Evolutionary conservation across 2,113 vertebrate species (phyloP).

Genomic region (Tachysurus vachellii): DNA sequence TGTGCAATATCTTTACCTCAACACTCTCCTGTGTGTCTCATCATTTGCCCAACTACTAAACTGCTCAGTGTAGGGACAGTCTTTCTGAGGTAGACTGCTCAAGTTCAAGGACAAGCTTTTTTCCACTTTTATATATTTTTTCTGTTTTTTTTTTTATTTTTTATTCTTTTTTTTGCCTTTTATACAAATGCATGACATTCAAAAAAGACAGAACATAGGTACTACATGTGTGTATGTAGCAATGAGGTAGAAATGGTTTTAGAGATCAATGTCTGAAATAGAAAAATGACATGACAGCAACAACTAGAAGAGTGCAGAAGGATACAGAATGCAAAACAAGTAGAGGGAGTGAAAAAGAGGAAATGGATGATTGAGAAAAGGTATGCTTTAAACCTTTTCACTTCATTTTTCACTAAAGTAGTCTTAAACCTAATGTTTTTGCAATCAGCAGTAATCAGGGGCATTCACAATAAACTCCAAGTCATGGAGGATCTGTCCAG

Average conservation of each 20-base stretch:
- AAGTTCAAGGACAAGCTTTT: slow-evolving; percentile 87
- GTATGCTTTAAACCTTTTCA: slow-evolving; percentile 79
- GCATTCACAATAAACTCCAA: neutral
- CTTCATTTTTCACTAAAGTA: neutral
- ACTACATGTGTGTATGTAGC: slow-evolving; percentile 99
- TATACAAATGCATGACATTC: slow-evolving; percentile 96
- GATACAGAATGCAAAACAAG: slow-evolving; percentile 58
- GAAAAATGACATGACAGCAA: slow-evolving; percentile 70
- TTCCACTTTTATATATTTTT: slow-evolving; percentile 41
- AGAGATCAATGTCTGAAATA: slow-evolving; percentile 86
- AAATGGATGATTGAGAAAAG: slow-evolving; percentile 68
- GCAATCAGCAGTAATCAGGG: slow-evolving; percentile 11
- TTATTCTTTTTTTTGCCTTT: slow-evolving; percentile 71
- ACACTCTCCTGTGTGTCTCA: slow-evolving; percentile 79
- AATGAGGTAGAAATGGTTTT: slow-evolving; percentile 99
- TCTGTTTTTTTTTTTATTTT: slow-evolving; percentile 41
- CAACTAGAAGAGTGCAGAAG: slow-evolving; percentile 57
- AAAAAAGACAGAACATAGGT: slow-evolving; percentile 96
- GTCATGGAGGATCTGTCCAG: neutral
- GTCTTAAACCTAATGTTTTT: slow-evolving; percentile 16
- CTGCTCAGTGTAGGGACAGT: slow-evolving; percentile 95
- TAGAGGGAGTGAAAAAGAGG: slow-evolving; percentile 64
- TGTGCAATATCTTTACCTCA: slow-evolving; percentile 80
- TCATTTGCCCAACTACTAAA: slow-evolving; percentile 81
- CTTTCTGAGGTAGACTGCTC: slow-evolving; percentile 98